Percentiles rank a stretch among this genome's conserved stretches.
These are phyloP conservation scores for Perdita meconis DNA, from an alignment of 2,888 invertebrate species.

Conservation along the genomic window DNA sequence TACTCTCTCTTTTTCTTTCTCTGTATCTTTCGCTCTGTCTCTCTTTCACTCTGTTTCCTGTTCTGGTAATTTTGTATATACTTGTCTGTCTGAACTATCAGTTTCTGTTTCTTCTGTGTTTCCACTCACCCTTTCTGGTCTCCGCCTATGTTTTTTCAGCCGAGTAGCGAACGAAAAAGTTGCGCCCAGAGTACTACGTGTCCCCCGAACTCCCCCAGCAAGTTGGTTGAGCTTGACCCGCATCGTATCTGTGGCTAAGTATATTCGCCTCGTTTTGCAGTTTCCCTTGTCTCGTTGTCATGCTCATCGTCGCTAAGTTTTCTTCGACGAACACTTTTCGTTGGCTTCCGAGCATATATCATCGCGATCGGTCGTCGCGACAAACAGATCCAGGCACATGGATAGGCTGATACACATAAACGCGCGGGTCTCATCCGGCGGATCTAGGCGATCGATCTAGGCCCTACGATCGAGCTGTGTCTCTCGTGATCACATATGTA, in stretches of 20 bases:
- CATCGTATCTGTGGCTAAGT: constrained; percentile 60
- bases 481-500: constrained; percentile 69
- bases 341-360: constrained; percentile 41
- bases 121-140: constrained; percentile 30
- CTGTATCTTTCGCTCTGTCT: constrained; percentile 9
- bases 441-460: constrained; percentile 50
- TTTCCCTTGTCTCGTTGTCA: constrained; percentile 60
- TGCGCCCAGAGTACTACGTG: constrained; percentile 37
- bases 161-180: constrained; percentile 57
- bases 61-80: constrained; percentile 36
- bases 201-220: constrained; percentile 27
- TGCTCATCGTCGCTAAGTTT: constrained; percentile 57
- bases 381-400: constrained; percentile 46
- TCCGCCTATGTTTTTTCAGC: constrained; percentile 47
- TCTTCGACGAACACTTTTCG: constrained; percentile 58
- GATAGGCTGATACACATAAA: too few relatives aligned
- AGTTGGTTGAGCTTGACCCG: constrained; percentile 63
- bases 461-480: constrained; percentile 63
- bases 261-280: constrained; percentile 59
- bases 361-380: constrained; percentile 49
- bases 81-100: constrained; percentile 24
- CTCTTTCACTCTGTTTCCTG: too few relatives aligned
- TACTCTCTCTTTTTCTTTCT: constrained; percentile 20
- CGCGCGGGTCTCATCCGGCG: constrained; percentile 48
- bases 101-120: constrained; percentile 28